Conservation (phyloP, 2,113 vertebrate species). For the Neodontobutis hainanensis region DNA sequence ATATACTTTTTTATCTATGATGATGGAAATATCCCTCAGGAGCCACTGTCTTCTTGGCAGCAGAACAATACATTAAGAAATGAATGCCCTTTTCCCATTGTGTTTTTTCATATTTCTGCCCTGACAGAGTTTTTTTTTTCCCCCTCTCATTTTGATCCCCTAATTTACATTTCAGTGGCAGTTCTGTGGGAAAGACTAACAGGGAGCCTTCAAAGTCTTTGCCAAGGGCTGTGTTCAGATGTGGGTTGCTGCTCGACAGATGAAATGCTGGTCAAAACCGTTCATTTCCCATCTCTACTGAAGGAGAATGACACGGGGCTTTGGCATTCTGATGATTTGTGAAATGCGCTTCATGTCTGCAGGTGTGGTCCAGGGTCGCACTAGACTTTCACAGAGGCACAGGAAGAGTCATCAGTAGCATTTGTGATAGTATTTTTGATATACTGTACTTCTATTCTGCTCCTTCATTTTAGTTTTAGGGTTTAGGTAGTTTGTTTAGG, state of each 20-base stretch:
- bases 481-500: no score
- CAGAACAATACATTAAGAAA: constrained; percentile 28
- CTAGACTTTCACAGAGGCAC: neutral
- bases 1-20: constrained; percentile 21
- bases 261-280: constrained; percentile 38
- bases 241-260: constrained; percentile 50
- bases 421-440: no score
- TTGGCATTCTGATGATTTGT: constrained; percentile 14
- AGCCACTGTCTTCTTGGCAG: constrained; percentile 7
- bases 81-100: constrained; percentile 2
- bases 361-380: constrained; percentile 28
- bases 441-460: no score
- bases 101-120: constrained; percentile 35
- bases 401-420: neutral
- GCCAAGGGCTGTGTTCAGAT: constrained; percentile 38
- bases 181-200: constrained; percentile 43
- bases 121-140: constrained; percentile 1
- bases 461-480: no score
- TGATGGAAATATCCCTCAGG: constrained; percentile 11
- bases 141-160: constrained; percentile 19
- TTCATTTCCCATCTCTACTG: constrained; percentile 36
- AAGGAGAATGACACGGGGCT: constrained; percentile 25
- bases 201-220: constrained; percentile 46
- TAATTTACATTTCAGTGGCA: constrained; percentile 61
- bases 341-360: constrained; percentile 33